A percentile compares a stretch with the other conserved stretches of the same genome.
These are phyloP conservation scores for Tachina fera DNA, from an alignment of 2,888 invertebrate species.

Conservation along the genomic window DNA sequence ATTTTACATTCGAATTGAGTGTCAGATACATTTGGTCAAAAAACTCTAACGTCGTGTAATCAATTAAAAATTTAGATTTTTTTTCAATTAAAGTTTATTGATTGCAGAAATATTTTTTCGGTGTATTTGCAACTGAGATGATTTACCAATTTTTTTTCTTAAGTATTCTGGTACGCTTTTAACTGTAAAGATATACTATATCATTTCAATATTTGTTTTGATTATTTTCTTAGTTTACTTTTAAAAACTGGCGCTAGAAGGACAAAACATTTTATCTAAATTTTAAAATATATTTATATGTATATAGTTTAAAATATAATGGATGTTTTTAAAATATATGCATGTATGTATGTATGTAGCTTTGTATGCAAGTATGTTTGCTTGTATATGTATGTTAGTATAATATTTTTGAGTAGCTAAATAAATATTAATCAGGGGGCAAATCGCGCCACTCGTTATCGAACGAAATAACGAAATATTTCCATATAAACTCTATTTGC, in stretches of 20 bases:
- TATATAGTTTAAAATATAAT: slow-evolving; percentile 37
- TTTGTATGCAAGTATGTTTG: too few species aligned
- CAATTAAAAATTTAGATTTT: too few species aligned
- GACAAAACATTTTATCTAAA: slow-evolving; percentile 67
- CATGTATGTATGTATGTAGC: background rate
- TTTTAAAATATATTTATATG: slow-evolving; percentile 49
- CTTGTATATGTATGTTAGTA: background rate
- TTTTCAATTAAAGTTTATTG: too few species aligned
- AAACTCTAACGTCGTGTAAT: too few species aligned
- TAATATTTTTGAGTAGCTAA: slow-evolving; percentile 38
- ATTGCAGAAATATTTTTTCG: background rate
- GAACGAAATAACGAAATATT: too few species aligned
- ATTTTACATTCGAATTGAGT: too few species aligned
- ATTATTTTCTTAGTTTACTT: slow-evolving; percentile 2
- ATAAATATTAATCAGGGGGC: slow-evolving; percentile 20
- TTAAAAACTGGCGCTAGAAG: slow-evolving; percentile 59
- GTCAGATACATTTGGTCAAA: too few species aligned
- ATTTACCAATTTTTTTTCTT: background rate
- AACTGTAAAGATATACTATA: too few species aligned
- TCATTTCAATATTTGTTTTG: too few species aligned
- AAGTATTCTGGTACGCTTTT: background rate
- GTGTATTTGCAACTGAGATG: too few species aligned
- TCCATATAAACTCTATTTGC: too few species aligned
- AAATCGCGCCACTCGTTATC: too few species aligned
- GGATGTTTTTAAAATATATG: background rate